Conservation (phyloP, 2,797 vertebrate genomes). For the Bufotes viridis region DNA sequence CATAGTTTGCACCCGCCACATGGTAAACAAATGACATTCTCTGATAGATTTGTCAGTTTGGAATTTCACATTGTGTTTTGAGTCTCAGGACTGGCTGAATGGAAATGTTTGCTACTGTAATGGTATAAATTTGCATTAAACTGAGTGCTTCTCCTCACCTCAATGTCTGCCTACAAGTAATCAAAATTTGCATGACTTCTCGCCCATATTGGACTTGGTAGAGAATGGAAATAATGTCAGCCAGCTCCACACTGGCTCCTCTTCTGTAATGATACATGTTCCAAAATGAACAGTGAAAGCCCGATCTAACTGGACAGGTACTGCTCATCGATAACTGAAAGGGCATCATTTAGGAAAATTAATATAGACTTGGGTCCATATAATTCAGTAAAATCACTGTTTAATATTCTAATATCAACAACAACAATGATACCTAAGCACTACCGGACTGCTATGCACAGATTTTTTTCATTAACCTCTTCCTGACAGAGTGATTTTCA, state of each 20-base stretch:
- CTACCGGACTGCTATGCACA: background rate
- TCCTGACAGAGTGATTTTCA: no score
- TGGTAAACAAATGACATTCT: conserved; percentile 65
- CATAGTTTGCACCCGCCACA: conserved; percentile 60
- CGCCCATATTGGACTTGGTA: conserved; percentile 34
- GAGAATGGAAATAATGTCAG: conserved; percentile 39
- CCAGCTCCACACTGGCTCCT: conserved; percentile 3
- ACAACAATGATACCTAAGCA: background rate
- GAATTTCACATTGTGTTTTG: conserved; percentile 57
- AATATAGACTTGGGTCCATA: no score
- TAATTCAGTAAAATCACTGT: background rate
- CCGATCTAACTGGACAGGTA: background rate
- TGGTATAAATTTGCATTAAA: conserved; percentile 63
- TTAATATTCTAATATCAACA: no score
- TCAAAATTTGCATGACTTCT: conserved; percentile 38
- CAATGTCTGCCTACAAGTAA: conserved; percentile 40
- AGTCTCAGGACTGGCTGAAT: conserved; percentile 55
- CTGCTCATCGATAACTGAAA: background rate
- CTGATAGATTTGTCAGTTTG: conserved; percentile 62
- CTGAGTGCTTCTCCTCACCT: conserved; percentile 44
- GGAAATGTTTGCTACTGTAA: conserved; percentile 59
- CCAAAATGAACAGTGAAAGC: background rate
- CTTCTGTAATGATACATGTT: conserved; percentile 16
- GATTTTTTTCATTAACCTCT: no score
- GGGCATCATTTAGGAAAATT: no score